These are phyloP conservation scores for Habrosyne pyritoides DNA, from an alignment of 2,888 invertebrate genomes.

Conservation along the genomic window DNA sequence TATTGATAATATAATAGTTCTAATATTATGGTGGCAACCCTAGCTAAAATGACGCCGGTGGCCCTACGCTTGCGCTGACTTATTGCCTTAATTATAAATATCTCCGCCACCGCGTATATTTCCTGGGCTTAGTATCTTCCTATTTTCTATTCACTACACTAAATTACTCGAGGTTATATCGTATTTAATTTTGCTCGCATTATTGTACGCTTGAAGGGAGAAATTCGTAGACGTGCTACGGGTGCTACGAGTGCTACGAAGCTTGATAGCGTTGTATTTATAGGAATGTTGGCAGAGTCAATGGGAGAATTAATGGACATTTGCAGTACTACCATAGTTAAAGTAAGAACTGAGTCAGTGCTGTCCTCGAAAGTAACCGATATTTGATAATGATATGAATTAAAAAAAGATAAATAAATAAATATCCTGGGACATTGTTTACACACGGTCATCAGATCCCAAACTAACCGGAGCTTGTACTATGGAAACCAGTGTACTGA, in stretches of 20 bases:
- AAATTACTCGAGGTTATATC: constrained; percentile 8
- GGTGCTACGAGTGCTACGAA: background rate
- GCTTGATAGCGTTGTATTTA: background rate
- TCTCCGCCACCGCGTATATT: constrained; percentile 18
- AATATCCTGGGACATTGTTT: too few species aligned
- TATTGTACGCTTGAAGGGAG: background rate
- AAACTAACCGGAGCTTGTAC: too few species aligned
- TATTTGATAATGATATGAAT: too few species aligned
- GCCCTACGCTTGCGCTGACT: constrained; percentile 18
- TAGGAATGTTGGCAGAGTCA: background rate
- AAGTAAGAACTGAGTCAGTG: too few species aligned
- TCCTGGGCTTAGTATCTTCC: constrained; percentile 9
- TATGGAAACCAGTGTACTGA: too few species aligned
- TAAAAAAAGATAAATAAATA: too few species aligned
- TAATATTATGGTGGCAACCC: constrained; percentile 11
- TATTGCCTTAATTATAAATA: constrained; percentile 32
- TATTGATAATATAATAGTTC: background rate
- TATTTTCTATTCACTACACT: constrained; percentile 8
- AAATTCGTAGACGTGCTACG: constrained; percentile 2
- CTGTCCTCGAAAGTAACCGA: too few species aligned
- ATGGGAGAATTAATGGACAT: background rate
- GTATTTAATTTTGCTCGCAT: constrained; percentile 9
- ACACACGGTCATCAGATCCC: too few species aligned
- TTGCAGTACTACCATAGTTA: too few species aligned
- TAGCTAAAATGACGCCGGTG: constrained; percentile 5